Base-by-base conservation (phyloP, 2,888 invertebrate genomes). In the Corbicula japonica region DNA sequence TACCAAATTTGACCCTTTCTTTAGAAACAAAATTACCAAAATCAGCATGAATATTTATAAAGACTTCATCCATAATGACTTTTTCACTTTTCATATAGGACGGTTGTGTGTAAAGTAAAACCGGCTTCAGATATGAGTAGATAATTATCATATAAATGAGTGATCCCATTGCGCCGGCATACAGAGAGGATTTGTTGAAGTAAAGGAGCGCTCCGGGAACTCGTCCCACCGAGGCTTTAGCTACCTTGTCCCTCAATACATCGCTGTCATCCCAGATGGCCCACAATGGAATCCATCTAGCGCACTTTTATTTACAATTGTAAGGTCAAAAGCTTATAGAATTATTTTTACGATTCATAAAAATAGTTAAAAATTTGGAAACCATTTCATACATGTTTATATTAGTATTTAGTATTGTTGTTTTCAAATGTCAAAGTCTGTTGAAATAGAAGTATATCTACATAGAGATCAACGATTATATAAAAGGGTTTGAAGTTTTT, bases 61-160 rank as follows among this genome's bases (percentile, higher is more conserved):
- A 54, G 65, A 68, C 66, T 61, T 70, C 79, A 79, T 76, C 69
- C 76, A 56, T 75, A 76, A 80, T 76, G 63, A 65, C 72, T 76
- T 80, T 68, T 79, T 80, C 80, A 80, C 80, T 76, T 80, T 80
- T 76, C 60, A 76, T 80, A 76, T 63, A 62, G 63, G 52, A 58
- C 46, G 35, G 76, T 69, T 76, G 76, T 76, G 75, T 66, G 58
- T 69, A 56, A 76, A 63, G 41, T 68, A 58, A 12, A 66, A 68
- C 52, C 62, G 48, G 58, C 74, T 65, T 71, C 71, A 62, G 46
- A 72, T 62, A 65, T 50, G 71, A 79, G 79, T 66, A 61, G 56
- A 76, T 76, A 79, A 83, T 83, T 83, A 83, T 62, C 83, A 83
- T 83, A 83, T 83, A 83, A 83, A 83, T 83, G 79, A 80, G 62